A percentile compares a stretch with the other conserved stretches of the same genome.
phyloP scores from a whole-genome alignment of 2,797 vertebrate species.

The Sorex maritimensis region DNA sequence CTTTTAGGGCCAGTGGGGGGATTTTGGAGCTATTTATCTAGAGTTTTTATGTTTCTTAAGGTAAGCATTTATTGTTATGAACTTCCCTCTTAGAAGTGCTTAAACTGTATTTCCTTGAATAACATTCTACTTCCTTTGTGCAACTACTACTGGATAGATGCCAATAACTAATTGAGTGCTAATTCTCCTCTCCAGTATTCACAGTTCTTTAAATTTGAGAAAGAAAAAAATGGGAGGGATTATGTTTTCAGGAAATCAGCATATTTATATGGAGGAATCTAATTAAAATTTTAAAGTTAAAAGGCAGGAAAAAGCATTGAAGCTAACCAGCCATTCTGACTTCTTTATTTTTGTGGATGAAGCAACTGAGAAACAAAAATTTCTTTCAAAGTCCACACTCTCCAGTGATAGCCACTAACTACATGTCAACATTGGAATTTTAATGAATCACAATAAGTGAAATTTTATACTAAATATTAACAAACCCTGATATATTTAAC shows the following conservation, averaged over 20 bases:
- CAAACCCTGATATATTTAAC: constrained; percentile 13
- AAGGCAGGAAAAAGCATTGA: background rate
- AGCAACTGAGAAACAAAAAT: constrained; percentile 15
- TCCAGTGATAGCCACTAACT: background rate
- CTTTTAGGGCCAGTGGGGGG: background rate
- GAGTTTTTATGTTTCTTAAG: background rate
- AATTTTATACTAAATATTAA: background rate
- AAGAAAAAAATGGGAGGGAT: background rate
- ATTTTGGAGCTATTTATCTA: background rate
- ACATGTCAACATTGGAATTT: background rate
- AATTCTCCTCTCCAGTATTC: constrained; percentile 8
- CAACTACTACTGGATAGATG: constrained; percentile 46
- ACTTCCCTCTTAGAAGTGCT: background rate
- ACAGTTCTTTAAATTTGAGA: background rate
- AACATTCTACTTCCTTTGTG: background rate
- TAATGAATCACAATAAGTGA: constrained; percentile 31
- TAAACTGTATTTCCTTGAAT: background rate
- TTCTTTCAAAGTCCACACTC: background rate
- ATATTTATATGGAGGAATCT: background rate
- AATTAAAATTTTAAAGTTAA: constrained; percentile 22
- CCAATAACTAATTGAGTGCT: background rate
- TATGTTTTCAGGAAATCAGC: constrained; percentile 14
- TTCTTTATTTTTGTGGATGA: background rate
- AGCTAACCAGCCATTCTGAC: background rate
- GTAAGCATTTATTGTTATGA: background rate